Percentiles rank a stretch among this genome's conserved stretches.
These are phyloP conservation scores for Oceanites oceanicus DNA, from an alignment of 2,113 vertebrate genomes.

Conservation along the genomic window DNA sequence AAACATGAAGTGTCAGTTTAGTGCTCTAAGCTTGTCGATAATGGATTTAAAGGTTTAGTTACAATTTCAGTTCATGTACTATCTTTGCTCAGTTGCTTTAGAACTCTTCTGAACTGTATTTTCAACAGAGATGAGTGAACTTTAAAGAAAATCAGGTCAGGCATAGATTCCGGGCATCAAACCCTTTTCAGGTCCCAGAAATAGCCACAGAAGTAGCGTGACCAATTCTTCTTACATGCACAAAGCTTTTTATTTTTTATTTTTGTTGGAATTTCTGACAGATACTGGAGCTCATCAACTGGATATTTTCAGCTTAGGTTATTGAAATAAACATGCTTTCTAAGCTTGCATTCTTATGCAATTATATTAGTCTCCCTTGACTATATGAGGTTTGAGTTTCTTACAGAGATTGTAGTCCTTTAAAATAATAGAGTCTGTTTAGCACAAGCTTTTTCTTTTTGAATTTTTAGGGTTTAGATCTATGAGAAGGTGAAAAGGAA, in stretches of 20 bases:
- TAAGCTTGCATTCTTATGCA: neutral
- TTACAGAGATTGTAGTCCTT: neutral
- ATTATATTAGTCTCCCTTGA: neutral
- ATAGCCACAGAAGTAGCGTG: constrained; percentile 31
- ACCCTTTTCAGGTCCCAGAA: constrained; percentile 42
- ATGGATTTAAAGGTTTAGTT: neutral
- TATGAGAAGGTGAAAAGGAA: neutral
- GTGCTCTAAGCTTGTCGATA: neutral
- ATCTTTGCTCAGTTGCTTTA: neutral
- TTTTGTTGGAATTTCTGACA: neutral
- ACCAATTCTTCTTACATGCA: neutral
- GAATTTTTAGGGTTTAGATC: neutral
- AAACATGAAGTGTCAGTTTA: neutral
- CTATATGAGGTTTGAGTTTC: neutral
- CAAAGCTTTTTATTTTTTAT: neutral
- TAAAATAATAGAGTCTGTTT: neutral
- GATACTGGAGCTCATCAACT: neutral
- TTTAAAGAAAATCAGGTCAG: constrained; percentile 68
- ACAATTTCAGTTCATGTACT: neutral
- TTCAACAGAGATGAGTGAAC: constrained; percentile 31
- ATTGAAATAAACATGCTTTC: neutral
- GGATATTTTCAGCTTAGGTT: neutral
- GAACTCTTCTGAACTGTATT: neutral
- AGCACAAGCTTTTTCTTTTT: neutral
- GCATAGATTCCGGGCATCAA: constrained; percentile 53